phyloP scores from a whole-genome alignment of 1,140 invertebrate species.

The Ctenoplectra terminalis region DNA sequence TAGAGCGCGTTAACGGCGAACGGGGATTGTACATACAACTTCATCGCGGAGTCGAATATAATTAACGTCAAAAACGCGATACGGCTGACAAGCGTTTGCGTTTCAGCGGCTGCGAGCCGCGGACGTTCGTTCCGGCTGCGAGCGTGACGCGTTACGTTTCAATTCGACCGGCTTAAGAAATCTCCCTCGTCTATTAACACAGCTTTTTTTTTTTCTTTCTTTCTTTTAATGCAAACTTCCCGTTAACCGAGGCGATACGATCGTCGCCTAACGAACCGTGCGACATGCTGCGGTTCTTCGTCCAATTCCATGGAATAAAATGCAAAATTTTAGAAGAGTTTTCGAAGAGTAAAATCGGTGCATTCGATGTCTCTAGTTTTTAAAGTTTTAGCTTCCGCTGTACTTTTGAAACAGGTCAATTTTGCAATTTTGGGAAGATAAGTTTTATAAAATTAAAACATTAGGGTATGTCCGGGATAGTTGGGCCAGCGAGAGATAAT shows the following conservation, averaged over 20 bases:
- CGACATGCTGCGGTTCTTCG: neutral
- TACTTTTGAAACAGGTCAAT: too few relatives aligned
- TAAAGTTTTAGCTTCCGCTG: too few relatives aligned
- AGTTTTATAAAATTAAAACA: too few relatives aligned
- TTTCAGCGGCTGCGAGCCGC: neutral
- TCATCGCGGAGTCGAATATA: neutral
- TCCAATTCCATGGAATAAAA: neutral
- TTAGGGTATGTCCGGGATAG: too few relatives aligned
- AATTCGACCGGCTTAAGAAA: neutral
- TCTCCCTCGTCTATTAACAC: neutral
- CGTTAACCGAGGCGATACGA: neutral
- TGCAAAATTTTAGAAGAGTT: too few relatives aligned
- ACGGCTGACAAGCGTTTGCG: slow-evolving; percentile 1
- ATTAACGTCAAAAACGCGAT: slow-evolving; percentile 18
- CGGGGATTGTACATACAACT: neutral
- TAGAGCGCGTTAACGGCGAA: neutral
- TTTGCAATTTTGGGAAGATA: too few relatives aligned
- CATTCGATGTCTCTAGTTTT: too few relatives aligned
- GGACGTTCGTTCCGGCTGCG: neutral
- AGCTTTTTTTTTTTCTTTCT: neutral
- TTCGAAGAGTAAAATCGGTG: neutral
- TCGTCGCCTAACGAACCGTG: neutral
- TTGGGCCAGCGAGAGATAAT: too few relatives aligned
- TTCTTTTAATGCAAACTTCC: neutral
- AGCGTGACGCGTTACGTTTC: neutral